These are phyloP conservation scores for Pandemis heparana DNA, from an alignment of 2,888 invertebrate species.

Conservation along the genomic window DNA sequence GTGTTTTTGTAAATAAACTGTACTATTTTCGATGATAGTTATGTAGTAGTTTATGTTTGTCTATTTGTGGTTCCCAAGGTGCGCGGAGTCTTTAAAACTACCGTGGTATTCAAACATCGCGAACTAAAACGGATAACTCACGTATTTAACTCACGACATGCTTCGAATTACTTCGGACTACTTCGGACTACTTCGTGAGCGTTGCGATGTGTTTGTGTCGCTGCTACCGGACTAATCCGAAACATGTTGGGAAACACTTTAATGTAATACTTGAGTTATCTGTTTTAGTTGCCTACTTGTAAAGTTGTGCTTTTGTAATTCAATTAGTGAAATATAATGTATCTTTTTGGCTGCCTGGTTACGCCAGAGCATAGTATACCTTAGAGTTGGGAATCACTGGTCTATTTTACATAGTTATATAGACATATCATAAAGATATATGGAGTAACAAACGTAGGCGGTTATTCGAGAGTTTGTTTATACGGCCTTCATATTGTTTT, in stretches of 20 bases:
- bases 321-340: not conserved
- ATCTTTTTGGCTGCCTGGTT: not conserved
- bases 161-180: too few relatives aligned
- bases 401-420: constrained; percentile 53
- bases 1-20: constrained; percentile 41
- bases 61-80: constrained; percentile 22
- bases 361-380: not conserved
- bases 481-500: constrained; percentile 25
- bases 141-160: too few relatives aligned
- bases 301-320: constrained; percentile 1
- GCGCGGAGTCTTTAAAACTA: too few relatives aligned
- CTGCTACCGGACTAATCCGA: too few relatives aligned
- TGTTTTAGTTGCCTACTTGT: not conserved
- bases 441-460: constrained; percentile 19
- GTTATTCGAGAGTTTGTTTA: constrained; percentile 18
- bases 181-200: too few relatives aligned
- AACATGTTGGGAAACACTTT: too few relatives aligned
- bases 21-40: constrained; percentile 40
- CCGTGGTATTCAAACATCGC: too few relatives aligned
- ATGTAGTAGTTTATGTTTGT: constrained; percentile 45
- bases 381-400: not conserved
- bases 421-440: constrained; percentile 57
- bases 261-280: too few relatives aligned
- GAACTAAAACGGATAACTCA: too few relatives aligned
- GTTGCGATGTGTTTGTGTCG: too few relatives aligned